Evolutionary conservation across 2,888 invertebrate species (phyloP).

Genomic region (Athalia cordata): DNA sequence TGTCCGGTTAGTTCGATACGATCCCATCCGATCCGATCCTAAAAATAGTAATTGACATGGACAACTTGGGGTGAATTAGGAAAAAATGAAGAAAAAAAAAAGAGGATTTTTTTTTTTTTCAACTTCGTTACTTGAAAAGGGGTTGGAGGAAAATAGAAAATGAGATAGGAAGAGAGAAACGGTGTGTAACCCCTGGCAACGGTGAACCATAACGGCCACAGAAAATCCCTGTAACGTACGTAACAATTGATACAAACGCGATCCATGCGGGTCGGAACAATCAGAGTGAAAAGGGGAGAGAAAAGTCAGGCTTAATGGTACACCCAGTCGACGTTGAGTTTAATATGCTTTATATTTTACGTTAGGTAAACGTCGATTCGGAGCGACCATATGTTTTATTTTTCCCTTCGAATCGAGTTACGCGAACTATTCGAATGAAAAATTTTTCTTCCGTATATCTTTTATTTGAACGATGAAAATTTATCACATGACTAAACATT

Average conservation of each 20-base stretch:
- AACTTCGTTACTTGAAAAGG: not conserved
- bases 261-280: constrained; percentile 29
- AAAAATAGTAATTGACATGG: too few species aligned
- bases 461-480: not conserved
- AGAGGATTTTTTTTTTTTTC: not conserved
- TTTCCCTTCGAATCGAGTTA: constrained; percentile 10
- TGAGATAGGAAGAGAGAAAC: not conserved
- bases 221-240: constrained; percentile 12
- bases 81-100: too few species aligned
- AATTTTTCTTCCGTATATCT: not conserved
- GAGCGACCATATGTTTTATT: not conserved
- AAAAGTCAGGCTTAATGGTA: constrained; percentile 9
- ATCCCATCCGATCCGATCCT: too few species aligned
- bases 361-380: constrained; percentile 6
- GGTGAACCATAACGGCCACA: not conserved
- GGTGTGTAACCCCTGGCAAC: constrained; percentile 11
- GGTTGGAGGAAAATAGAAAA: not conserved
- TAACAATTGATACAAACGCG: constrained; percentile 33
- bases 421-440: too few species aligned
- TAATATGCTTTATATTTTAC: not conserved
- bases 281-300: constrained; percentile 10
- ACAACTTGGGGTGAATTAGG: too few species aligned
- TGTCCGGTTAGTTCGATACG: too few species aligned
- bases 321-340: not conserved
- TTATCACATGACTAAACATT: not conserved